Conservation (phyloP, 2,888 invertebrate genomes). For the Sepiola atlantica region DNA sequence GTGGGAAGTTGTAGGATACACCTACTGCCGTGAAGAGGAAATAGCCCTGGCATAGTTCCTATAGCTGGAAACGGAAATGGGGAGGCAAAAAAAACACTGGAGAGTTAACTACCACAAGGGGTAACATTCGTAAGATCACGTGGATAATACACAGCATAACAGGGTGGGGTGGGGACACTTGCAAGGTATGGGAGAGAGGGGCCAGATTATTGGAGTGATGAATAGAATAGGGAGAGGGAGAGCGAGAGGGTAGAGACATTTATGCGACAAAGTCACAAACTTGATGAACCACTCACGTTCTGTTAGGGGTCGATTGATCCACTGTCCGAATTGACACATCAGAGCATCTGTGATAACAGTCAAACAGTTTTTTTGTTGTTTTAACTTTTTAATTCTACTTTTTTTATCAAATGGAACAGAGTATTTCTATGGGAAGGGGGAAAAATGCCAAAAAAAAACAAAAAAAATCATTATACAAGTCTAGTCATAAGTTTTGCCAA, state of each 20-base stretch:
- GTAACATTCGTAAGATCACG: too few relatives aligned
- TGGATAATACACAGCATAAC: not conserved
- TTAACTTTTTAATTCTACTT: not conserved
- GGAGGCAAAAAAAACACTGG: not conserved
- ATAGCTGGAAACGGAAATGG: not conserved
- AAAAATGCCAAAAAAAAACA: not conserved
- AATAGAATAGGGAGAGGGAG: not conserved
- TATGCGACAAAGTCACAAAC: slow-evolving; percentile 34
- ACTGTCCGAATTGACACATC: slow-evolving; percentile 43
- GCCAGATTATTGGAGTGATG: not conserved
- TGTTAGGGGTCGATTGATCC: slow-evolving; percentile 41
- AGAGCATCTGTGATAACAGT: slow-evolving; percentile 45
- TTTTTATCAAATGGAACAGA: not conserved
- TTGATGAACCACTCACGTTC: slow-evolving; percentile 44
- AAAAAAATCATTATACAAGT: not conserved
- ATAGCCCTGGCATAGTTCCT: too few relatives aligned
- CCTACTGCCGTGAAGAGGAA: too few relatives aligned
- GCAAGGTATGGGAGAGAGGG: not conserved
- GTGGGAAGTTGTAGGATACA: too few relatives aligned
- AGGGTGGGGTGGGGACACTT: not conserved
- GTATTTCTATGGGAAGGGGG: not conserved
- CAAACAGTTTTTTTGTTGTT: slow-evolving; percentile 13
- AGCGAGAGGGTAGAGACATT: not conserved
- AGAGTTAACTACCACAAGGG: not conserved
- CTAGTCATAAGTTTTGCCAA: too few relatives aligned